phyloP scores from a whole-genome alignment of 2,113 vertebrate genomes.

The Grallaria varia region DNA sequence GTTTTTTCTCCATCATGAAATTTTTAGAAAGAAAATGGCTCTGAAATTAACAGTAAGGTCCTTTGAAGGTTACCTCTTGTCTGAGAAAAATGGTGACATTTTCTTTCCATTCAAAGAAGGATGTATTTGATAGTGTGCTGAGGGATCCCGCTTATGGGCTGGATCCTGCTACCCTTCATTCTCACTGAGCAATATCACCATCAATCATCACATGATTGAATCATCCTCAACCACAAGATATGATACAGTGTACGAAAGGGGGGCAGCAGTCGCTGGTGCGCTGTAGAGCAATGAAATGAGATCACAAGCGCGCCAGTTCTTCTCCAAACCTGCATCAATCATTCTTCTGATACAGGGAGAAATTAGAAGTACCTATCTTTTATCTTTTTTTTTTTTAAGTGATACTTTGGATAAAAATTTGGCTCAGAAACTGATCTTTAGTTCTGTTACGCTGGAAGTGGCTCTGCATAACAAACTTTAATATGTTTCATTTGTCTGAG shows the following conservation, averaged over 20 bases:
- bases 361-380: neutral
- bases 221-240: neutral
- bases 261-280: neutral
- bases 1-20: neutral
- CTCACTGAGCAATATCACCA: neutral
- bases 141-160: neutral
- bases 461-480: conserved; percentile 39
- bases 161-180: neutral
- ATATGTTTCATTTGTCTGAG: conserved; percentile 69
- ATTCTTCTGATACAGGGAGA: neutral
- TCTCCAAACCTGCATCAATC: neutral
- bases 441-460: conserved; percentile 24
- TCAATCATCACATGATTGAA: neutral
- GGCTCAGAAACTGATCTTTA: neutral
- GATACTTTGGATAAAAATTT: conserved; percentile 28
- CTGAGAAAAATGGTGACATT: neutral
- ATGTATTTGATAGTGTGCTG: neutral
- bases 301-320: neutral
- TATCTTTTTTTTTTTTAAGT: neutral
- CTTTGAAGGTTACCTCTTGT: neutral
- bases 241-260: neutral
- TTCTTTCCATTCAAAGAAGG: neutral
- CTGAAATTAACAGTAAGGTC: neutral
- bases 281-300: neutral
- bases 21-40: neutral